Conservation (phyloP, 1,140 invertebrate species). For the Papilio polyxenes region DNA sequence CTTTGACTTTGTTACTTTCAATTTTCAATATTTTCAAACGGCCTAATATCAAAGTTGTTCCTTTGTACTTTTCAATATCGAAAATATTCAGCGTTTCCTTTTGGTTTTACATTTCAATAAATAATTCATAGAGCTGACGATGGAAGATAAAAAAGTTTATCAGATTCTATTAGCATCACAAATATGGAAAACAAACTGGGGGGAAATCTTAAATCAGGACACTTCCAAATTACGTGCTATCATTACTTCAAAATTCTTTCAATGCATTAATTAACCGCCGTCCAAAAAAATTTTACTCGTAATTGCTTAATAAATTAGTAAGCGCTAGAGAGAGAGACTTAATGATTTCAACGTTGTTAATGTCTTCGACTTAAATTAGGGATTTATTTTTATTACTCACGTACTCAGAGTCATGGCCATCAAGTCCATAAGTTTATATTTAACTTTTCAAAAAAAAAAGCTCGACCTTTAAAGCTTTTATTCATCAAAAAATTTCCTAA, state of each 20-base stretch:
- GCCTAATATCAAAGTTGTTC: background rate
- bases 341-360: too few relatives aligned
- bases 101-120: constrained; percentile 5
- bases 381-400: too few relatives aligned
- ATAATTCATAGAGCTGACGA: background rate
- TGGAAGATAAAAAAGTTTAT: constrained; percentile 13
- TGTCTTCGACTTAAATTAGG: too few relatives aligned
- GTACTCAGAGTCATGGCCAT: background rate
- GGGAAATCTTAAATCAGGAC: background rate
- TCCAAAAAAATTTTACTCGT: background rate
- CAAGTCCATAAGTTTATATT: background rate
- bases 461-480: too few relatives aligned
- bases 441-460: too few relatives aligned
- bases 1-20: too few relatives aligned
- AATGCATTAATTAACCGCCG: background rate
- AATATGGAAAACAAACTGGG: background rate
- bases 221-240: background rate
- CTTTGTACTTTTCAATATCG: background rate
- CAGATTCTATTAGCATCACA: constrained; percentile 13
- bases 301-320: background rate
- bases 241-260: background rate
- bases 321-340: too few relatives aligned
- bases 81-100: background rate
- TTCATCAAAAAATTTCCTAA: too few relatives aligned
- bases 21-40: background rate